Evolutionary conservation across 2,888 invertebrate species (phyloP).

Genomic region (Drosophila colorata): DNA sequence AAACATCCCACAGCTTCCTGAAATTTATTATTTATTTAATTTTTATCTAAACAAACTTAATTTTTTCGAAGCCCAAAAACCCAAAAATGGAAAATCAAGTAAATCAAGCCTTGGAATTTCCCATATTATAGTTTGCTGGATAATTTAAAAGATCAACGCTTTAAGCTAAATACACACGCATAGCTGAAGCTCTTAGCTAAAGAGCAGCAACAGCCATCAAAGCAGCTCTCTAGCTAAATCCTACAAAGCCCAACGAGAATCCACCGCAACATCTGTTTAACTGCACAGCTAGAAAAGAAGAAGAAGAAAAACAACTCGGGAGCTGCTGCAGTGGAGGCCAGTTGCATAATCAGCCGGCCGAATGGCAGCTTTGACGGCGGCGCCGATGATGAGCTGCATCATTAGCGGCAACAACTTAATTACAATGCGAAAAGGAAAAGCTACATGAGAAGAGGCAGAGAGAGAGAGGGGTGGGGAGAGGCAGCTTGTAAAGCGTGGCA

Average conservation of each 20-base stretch:
- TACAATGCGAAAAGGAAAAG: slow-evolving; percentile 62
- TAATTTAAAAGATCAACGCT: background rate
- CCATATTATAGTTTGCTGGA: background rate
- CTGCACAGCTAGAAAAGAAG: slow-evolving; percentile 4
- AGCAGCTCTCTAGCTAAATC: background rate
- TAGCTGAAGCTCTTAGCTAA: background rate
- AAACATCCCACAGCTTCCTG: too few species aligned
- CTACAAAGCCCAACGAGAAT: background rate
- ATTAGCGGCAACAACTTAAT: slow-evolving; percentile 73
- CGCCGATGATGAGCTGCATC: slow-evolving; percentile 60
- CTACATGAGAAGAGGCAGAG: background rate
- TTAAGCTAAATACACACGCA: background rate
- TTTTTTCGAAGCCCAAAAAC: too few species aligned
- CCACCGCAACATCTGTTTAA: slow-evolving; percentile 5
- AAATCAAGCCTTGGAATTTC: too few species aligned
- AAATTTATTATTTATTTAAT: too few species aligned
- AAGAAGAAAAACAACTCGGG: slow-evolving; percentile 10
- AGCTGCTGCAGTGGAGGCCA: slow-evolving; percentile 17
- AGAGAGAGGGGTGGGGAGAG: background rate
- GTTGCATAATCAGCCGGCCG: slow-evolving; percentile 59
- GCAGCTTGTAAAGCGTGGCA: background rate
- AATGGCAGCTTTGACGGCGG: slow-evolving; percentile 50
- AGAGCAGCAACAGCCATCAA: background rate
- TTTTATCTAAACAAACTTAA: too few species aligned
- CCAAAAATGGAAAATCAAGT: too few species aligned